These are phyloP conservation scores for Xestia xanthographa DNA, from an alignment of 2,888 invertebrate species.

Conservation along the genomic window DNA sequence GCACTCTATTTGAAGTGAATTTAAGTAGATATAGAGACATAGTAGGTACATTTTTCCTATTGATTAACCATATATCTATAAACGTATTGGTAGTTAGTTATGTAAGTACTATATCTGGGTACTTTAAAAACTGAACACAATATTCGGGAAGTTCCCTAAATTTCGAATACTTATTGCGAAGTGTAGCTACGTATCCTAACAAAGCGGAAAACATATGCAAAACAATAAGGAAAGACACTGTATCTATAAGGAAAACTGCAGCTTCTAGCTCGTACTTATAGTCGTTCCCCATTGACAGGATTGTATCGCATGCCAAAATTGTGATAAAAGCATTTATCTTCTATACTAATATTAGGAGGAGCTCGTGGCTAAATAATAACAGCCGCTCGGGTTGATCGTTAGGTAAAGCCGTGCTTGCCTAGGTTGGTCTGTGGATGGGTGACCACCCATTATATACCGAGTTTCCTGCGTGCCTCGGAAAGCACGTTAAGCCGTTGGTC, in stretches of 20 bases:
- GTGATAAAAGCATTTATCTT: too few species aligned
- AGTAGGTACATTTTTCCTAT: neutral
- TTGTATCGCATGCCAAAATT: neutral
- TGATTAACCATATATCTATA: neutral
- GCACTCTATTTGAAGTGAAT: neutral
- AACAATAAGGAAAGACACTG: constrained; percentile 25
- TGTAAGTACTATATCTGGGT: neutral
- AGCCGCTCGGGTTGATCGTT: too few species aligned
- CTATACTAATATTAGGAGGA: too few species aligned
- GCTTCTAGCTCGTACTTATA: constrained; percentile 1
- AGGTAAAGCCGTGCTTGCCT: too few species aligned
- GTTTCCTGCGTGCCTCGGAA: too few species aligned
- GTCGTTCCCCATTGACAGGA: constrained; percentile 1
- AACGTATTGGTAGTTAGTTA: neutral
- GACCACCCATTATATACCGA: too few species aligned
- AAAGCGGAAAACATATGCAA: constrained; percentile 12
- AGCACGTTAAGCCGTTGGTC: too few species aligned
- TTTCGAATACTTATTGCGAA: neutral
- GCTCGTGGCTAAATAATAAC: too few species aligned
- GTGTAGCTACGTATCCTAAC: neutral
- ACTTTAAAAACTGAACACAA: neutral
- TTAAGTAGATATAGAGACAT: neutral
- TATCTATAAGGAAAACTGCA: constrained; percentile 35
- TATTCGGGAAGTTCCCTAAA: neutral
- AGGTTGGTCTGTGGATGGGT: too few species aligned